Evolutionary conservation across 2,888 invertebrate species (phyloP).

Genomic region (Tupiocoris notatus): DNA sequence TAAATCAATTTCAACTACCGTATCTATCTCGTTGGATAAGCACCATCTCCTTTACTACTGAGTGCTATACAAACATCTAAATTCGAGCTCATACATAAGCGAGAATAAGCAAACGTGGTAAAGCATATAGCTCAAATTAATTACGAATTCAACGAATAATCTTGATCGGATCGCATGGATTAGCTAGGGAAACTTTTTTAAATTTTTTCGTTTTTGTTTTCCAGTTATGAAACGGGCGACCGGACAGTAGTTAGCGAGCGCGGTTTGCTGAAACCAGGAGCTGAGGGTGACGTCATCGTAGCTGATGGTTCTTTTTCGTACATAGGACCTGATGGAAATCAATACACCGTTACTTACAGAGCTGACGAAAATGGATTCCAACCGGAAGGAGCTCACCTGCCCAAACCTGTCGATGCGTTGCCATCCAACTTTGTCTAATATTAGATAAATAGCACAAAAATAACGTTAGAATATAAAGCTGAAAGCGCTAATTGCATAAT

Average conservation of each 20-base stretch:
- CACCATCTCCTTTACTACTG: not conserved
- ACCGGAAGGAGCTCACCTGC: constrained; percentile 57
- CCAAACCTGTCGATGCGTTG: constrained; percentile 47
- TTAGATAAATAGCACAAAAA: too few species aligned
- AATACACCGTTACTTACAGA: constrained; percentile 59
- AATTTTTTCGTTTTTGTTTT: constrained; percentile 9
- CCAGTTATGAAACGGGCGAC: constrained; percentile 41
- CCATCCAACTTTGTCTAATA: not conserved
- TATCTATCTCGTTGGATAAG: not conserved
- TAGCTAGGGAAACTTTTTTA: not conserved
- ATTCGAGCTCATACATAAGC: too few species aligned
- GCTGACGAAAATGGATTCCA: constrained; percentile 71
- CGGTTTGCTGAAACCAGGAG: constrained; percentile 36
- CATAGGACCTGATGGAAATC: constrained; percentile 63
- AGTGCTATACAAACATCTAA: too few species aligned
- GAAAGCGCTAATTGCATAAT: too few species aligned
- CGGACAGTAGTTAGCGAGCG: constrained; percentile 36
- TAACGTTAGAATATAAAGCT: too few species aligned
- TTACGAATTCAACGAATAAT: too few species aligned
- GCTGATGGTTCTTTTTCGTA: constrained; percentile 74
- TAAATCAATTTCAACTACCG: not conserved
- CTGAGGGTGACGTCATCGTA: constrained; percentile 41
- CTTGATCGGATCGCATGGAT: too few species aligned
- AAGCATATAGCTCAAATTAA: too few species aligned
- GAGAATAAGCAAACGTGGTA: too few species aligned